These are phyloP conservation scores for Drosophila eugracilis DNA, from an alignment of 1,140 invertebrate genomes.

Conservation along the genomic window DNA sequence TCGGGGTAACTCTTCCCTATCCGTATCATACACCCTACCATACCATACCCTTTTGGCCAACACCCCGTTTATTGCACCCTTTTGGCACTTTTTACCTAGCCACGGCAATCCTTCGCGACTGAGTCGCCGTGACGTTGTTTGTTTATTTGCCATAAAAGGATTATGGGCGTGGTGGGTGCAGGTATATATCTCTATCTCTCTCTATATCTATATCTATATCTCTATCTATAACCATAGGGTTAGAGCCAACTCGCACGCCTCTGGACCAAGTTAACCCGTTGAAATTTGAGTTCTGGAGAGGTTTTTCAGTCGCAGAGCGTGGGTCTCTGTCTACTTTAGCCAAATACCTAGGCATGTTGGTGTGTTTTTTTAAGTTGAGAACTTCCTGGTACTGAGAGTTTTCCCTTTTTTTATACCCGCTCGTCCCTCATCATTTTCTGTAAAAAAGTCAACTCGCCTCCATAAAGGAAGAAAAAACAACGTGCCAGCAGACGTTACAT, in stretches of 20 bases:
- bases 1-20: conserved; percentile 4
- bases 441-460: conserved; percentile 75
- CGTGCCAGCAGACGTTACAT: conserved; percentile 46
- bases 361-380: background rate
- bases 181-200: conserved; percentile 58
- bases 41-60: conserved; percentile 8
- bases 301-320: background rate
- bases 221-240: conserved; percentile 36
- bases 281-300: conserved; percentile 8
- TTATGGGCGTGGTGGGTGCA: conserved; percentile 73
- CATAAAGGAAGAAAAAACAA: conserved; percentile 58
- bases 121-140: conserved; percentile 66
- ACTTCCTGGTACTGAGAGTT: conserved; percentile 47
- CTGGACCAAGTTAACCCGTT: conserved; percentile 63
- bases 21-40: background rate
- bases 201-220: conserved; percentile 8
- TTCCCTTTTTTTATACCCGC: conserved; percentile 25
- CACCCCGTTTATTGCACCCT: conserved; percentile 16
- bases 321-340: background rate
- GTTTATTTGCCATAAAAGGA: conserved; percentile 83
- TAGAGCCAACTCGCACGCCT: conserved; percentile 45
- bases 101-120: conserved; percentile 11
- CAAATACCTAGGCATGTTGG: background rate
- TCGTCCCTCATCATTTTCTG: conserved; percentile 49
- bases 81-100: conserved; percentile 9